Conservation (phyloP, 2,888 invertebrate species). For the Augochlorella aurata region DNA sequence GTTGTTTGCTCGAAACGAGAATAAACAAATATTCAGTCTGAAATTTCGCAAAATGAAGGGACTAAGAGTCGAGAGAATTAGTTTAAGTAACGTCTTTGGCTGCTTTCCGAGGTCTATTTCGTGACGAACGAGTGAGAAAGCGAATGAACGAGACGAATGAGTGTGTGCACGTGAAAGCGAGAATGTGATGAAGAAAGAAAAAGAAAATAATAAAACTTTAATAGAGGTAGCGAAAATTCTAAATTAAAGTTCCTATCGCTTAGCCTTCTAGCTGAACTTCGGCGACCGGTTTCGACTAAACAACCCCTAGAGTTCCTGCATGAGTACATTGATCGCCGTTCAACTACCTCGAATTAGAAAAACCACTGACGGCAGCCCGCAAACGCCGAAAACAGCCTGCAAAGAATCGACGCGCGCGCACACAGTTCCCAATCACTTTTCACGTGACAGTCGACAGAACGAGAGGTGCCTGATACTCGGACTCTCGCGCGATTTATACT, state of each 20-base stretch:
- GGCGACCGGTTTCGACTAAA: constrained; percentile 42
- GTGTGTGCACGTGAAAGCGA: constrained; percentile 11
- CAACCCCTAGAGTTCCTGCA: constrained; percentile 39
- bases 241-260: constrained; percentile 59
- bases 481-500: constrained; percentile 64
- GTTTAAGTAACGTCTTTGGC: constrained; percentile 44
- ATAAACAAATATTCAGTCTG: constrained; percentile 25
- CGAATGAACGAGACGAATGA: neutral
- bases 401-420: constrained; percentile 13
- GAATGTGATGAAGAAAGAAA: constrained; percentile 5
- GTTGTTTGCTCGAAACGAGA: constrained; percentile 33
- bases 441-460: neutral
- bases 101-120: constrained; percentile 48
- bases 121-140: constrained; percentile 11
- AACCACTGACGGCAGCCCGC: constrained; percentile 51
- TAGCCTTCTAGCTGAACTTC: constrained; percentile 54
- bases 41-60: constrained; percentile 26
- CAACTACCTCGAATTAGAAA: constrained; percentile 58
- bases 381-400: constrained; percentile 50
- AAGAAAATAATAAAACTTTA: constrained; percentile 35
- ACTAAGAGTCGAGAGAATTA: constrained; percentile 36
- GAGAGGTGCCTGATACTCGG: constrained; percentile 78
- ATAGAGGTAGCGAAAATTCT: constrained; percentile 56
- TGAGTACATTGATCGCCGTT: constrained; percentile 51
- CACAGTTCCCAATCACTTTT: neutral